Evolutionary conservation across 2,113 vertebrate species (phyloP).

Genomic region (Antennarius striatus): DNA sequence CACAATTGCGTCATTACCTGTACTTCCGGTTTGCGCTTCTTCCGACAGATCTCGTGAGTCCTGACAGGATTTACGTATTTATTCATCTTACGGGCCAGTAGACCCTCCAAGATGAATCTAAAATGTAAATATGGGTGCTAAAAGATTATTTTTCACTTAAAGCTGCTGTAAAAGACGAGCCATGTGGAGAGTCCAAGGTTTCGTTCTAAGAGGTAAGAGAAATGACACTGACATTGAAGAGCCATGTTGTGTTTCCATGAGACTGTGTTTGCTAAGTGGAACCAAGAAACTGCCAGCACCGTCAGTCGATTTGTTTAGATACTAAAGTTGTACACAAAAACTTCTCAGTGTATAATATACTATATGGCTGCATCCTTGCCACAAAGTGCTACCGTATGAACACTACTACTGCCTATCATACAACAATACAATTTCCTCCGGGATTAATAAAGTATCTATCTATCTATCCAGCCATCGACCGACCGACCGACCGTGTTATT

Average conservation of each 20-base stretch:
- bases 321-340: too few species aligned
- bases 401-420: too few species aligned
- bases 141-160: neutral
- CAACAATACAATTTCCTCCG: too few species aligned
- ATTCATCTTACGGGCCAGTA: neutral
- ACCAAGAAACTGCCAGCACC: too few species aligned
- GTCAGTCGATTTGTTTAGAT: too few species aligned
- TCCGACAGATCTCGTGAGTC: conserved; percentile 34
- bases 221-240: neutral
- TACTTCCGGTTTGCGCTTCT: conserved; percentile 33
- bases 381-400: too few species aligned
- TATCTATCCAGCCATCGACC: too few species aligned
- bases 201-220: conserved; percentile 76
- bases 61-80: neutral
- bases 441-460: too few species aligned
- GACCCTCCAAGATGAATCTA: neutral
- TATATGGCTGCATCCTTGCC: too few species aligned
- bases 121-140: neutral
- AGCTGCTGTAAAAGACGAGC: conserved; percentile 9
- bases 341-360: too few species aligned
- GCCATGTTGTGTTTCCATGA: neutral
- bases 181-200: conserved; percentile 80
- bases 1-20: conserved; percentile 30
- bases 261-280: too few species aligned
- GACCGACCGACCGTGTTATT: too few species aligned